Conservation (phyloP, 2,888 invertebrate genomes). For the Isoperla grammatica region DNA sequence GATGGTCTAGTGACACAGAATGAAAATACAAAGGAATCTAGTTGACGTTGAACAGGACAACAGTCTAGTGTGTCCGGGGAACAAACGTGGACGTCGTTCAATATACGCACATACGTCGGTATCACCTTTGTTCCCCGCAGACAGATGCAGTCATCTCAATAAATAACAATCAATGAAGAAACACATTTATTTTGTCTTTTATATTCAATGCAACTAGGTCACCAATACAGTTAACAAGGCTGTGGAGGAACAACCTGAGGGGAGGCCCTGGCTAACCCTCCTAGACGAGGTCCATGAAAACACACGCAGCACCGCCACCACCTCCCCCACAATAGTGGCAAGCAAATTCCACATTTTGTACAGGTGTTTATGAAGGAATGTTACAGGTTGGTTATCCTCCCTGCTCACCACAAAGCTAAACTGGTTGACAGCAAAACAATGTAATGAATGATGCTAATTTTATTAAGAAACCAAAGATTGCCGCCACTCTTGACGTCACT, state of each 20-base stretch:
- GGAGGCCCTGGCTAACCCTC: slow-evolving; percentile 21
- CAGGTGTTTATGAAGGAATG: slow-evolving; percentile 31
- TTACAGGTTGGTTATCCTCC: slow-evolving; percentile 31
- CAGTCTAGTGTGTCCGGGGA: too few relatives aligned
- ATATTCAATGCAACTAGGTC: slow-evolving; percentile 50
- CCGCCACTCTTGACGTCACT: slow-evolving; percentile 24
- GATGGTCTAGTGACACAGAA: too few relatives aligned
- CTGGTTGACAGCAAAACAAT: slow-evolving; percentile 28
- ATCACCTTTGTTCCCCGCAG: too few relatives aligned
- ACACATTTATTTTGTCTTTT: slow-evolving; percentile 70
- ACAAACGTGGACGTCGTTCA: too few relatives aligned
- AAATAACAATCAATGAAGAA: slow-evolving; percentile 41
- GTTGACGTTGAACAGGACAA: too few relatives aligned
- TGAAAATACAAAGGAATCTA: too few relatives aligned
- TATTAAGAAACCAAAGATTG: slow-evolving; percentile 18
- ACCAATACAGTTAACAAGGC: slow-evolving; percentile 41
- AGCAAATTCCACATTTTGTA: slow-evolving; percentile 27
- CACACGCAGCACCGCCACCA: slow-evolving; percentile 11
- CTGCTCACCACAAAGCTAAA: slow-evolving; percentile 31
- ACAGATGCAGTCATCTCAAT: not conserved
- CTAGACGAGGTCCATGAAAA: slow-evolving; percentile 17
- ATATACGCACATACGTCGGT: too few relatives aligned
- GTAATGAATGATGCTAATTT: slow-evolving; percentile 24
- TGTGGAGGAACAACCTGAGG: slow-evolving; percentile 32
- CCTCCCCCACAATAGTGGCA: slow-evolving; percentile 23